Evolutionary conservation across 2,113 vertebrate genomes (phyloP), one percentile per base, ranked within the genome.

Genomic region (Phalacrocorax brasilianus): DNA sequence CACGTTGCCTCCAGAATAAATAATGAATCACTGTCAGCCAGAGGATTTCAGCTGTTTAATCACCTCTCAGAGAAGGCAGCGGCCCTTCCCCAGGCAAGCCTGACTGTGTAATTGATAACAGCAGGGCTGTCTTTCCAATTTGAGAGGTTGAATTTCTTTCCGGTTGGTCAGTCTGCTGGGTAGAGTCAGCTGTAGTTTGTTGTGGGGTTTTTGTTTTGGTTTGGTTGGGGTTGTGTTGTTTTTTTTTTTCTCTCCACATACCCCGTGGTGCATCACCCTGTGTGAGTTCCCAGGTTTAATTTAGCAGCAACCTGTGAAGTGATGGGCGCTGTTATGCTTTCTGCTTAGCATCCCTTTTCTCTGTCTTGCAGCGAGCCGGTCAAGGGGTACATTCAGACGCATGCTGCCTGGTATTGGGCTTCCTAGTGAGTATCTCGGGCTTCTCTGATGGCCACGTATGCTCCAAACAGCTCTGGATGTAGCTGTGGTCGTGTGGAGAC

Each of bases 351-450:
- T 50, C 47, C 44, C 15, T 61, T 70, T 42, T 79, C 32, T 95
- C 56, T 95, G 33, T 87, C 67, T 95, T 92, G 45, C 95, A 99
- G 99, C 70, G 98, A 99, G 42, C 98, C 99, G 0, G 98, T 99
- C 70, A 99, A 98, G 97, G 96, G 97, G 52, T 99, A 99, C 89
- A 97, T 99, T 88, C 99, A 99, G 79, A 84, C 94, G 44, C 99
- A 99, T 84, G 98, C 99, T 44, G 99, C 98, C 61, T 99, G 99
- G 99, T 99, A 99, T 73, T 99, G 99, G 99, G 99, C 99, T 40
- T 99, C 99, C 93, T 99, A 99, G 99, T 99, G 97, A 99, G 99
- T 99, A 97, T 88, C 28, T 53, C n/a, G 21, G 49, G 42, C 45
- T 40, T 62, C 16, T 76, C 33, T 65, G 47, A 5, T 0, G 2